These are phyloP conservation scores for Geotrypetes seraphini DNA, from an alignment of 2,797 vertebrate species.

Conservation along the genomic window DNA sequence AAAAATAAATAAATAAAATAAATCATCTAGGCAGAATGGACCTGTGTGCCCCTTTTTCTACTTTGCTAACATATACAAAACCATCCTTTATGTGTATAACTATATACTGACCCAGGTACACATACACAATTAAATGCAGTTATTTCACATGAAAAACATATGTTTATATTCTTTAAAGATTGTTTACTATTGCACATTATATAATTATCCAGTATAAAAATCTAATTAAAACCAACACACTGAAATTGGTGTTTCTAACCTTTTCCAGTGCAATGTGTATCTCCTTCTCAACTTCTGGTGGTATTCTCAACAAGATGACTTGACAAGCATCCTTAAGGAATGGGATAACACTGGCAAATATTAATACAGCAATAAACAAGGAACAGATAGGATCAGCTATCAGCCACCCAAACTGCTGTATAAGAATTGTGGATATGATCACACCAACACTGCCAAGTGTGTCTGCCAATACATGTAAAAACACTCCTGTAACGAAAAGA, in stretches of 20 bases:
- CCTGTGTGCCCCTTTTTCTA: too few species aligned
- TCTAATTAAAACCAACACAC: too few species aligned
- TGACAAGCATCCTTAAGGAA: slow-evolving; percentile 89
- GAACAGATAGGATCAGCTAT: slow-evolving; percentile 96
- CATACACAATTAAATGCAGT: too few species aligned
- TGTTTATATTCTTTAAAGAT: too few species aligned
- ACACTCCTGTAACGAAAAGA: slow-evolving; percentile 70
- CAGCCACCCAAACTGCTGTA: slow-evolving; percentile 95
- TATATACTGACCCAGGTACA: too few species aligned
- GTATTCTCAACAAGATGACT: slow-evolving; percentile 79
- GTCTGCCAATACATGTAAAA: slow-evolving; percentile 89
- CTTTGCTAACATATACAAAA: too few species aligned
- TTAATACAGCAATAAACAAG: slow-evolving; percentile 86
- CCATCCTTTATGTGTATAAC: too few species aligned
- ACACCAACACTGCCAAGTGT: slow-evolving; percentile 94
- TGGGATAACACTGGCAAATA: slow-evolving; percentile 94
- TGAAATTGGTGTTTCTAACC: slow-evolving; percentile 55
- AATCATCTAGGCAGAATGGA: too few species aligned
- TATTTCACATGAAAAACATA: too few species aligned
- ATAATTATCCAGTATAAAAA: too few species aligned
- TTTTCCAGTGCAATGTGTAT: slow-evolving; percentile 83
- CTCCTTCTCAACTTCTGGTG: slow-evolving; percentile 83
- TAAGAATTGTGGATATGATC: slow-evolving; percentile 91
- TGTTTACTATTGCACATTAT: too few species aligned
- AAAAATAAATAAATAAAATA: too few species aligned